phyloP scores from a whole-genome alignment of 2,797 vertebrate genomes.

The Hoplostethus atlanticus region DNA sequence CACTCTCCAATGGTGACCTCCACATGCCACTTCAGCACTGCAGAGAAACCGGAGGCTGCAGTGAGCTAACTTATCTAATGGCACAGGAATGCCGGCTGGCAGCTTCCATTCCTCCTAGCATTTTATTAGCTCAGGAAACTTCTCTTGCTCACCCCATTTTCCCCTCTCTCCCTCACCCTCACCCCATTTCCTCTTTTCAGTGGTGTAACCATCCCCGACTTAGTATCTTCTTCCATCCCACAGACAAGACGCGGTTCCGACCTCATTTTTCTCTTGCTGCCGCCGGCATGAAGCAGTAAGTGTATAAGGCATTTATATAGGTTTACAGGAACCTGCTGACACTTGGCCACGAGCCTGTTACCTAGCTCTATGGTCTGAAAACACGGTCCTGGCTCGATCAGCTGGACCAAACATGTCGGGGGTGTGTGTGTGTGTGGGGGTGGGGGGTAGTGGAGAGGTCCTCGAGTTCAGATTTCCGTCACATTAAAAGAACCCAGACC shows the following conservation, averaged over 20 bases:
- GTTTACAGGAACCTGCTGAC: constrained; percentile 78
- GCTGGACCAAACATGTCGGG: constrained; percentile 16
- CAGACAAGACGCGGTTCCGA: constrained; percentile 70
- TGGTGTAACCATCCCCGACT: constrained; percentile 66
- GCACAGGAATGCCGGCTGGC: constrained; percentile 85
- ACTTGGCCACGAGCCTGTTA: constrained; percentile 62
- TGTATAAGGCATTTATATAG: constrained; percentile 70
- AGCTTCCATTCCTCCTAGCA: constrained; percentile 79
- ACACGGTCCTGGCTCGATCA: constrained; percentile 40
- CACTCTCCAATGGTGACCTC: constrained; percentile 75
- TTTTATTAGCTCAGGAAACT: constrained; percentile 85
- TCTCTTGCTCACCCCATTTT: constrained; percentile 71
- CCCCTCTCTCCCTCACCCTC: constrained; percentile 70
- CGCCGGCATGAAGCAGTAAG: constrained; percentile 62
- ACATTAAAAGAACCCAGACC: constrained; percentile 77
- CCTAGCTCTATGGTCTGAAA: constrained; percentile 52
- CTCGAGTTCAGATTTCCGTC: constrained; percentile 71
- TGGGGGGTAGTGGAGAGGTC: constrained; percentile 40
- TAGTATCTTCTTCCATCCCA: constrained; percentile 58
- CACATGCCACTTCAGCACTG: constrained; percentile 83
- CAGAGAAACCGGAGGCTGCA: constrained; percentile 83
- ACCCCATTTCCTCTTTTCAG: constrained; percentile 77
- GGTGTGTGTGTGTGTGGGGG: background rate
- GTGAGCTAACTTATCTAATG: constrained; percentile 84
- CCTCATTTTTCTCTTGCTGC: constrained; percentile 69